Base-by-base conservation (phyloP, 2,113 vertebrate genomes). In the Bubo scandiacus region DNA sequence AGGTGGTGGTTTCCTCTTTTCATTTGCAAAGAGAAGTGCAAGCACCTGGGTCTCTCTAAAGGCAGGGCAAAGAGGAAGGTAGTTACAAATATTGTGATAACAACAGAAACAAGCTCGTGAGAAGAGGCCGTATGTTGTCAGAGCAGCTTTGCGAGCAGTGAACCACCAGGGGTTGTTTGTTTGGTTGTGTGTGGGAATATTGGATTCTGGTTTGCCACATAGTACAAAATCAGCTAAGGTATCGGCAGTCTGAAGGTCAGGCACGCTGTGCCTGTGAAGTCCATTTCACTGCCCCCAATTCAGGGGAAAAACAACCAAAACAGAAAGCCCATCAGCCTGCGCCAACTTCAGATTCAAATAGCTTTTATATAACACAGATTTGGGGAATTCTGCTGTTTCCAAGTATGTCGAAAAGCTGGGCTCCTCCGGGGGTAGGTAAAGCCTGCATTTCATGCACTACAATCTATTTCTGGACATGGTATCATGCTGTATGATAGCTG, bases 211-310 rank as follows among this genome's bases (percentile, higher is more conserved):
- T 52, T 77, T 52, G 70, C 25, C 52, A 18, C 0, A 4, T 25
- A n/a, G 71, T 30, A 51, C 36, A 81, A 40, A 54, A 74, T 8
- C 27, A 29, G 57, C 38, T 32, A 34, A 77, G 63, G 71, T 27
- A 87, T 36, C 1, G 0, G 1, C 70, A 86, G 82, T 82, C 83
- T 30, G 30, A 30, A 42, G 51, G n/a, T 45, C 73, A 40, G 2
- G 23, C 30, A 30, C 0, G 0, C 47, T 81, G 7, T 36, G 42
- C 0, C 0, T 57, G 38, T 26, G 20, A 91, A 58, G 38, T 51
- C 63, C 68, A 14, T 29, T 77, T 86, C 8, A 1, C 80, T 81
- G 51, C 51, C 61, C 68, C 57, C 52, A n/a, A 72, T 52, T 59
- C 63, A 62, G 52, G 67, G 25, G 32, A 34, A 81, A 58, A 91